Base-by-base conservation (phyloP, 2,797 vertebrate genomes). In the Acanthornis magna region DNA sequence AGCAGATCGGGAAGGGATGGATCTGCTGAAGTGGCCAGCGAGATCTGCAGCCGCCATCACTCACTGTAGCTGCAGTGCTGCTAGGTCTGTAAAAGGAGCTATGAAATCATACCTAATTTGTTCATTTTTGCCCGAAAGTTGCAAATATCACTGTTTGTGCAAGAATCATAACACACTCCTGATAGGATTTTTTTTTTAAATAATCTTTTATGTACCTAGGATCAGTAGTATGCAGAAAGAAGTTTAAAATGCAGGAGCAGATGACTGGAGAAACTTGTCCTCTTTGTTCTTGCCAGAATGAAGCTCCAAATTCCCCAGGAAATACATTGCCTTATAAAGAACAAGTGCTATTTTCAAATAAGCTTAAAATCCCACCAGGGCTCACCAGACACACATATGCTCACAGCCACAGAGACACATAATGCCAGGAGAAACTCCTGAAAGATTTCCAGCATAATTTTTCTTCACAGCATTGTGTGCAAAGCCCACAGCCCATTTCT, bases 1-100 rank as follows among this genome's bases (percentile, higher is more conserved):
- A 58, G 71, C 50, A 32, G 14, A 27, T 22, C 26, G 19, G 15
- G 8, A 43, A 78, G 4, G 43, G 36, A 32, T 0, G 0, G 48
- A 34, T 18, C n/a, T 43, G 47, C 55, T 62, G 25, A n/a, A 54
- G 42, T 4, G 25, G 48, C 48, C 55, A 47, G 23, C 0, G 1
- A 55, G 30, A 26, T 48, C 74, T 63, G 66, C 58, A 78, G 66
- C 58, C 26, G 32, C 50, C 34, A 19, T 42, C 50, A 50, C 36
- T 11, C 50, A 22, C 16, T 9, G 26, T 0, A 34, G 50, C 36
- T 78, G 62, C 72, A 67, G 38, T 9, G 22, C 62, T 67, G 48
- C 30, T 11, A 9, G 34, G 10, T 22, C 30, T 55, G 17, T 36
- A 23, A 36, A 19, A 36, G 36, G 36, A 78, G 36, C 7, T 32